Evolutionary conservation across 92 coral and sea anemone species (phyloP), one percentile per base, ranked within the genome.

Genomic region (Actinernus sp.): DNA sequence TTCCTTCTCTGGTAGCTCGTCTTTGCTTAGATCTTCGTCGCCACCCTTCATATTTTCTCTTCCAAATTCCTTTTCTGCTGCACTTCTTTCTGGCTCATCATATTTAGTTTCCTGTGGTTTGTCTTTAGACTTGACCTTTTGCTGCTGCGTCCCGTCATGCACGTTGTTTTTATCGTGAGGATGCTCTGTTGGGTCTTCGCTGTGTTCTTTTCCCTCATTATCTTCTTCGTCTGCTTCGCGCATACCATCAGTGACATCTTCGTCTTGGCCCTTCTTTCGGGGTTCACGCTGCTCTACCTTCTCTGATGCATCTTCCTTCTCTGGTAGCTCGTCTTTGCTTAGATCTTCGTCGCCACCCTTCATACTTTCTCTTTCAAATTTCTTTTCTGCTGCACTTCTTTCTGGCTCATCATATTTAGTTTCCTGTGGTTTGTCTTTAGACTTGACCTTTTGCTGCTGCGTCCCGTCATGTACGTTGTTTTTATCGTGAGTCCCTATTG

Each of bases 21-120:
- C 82, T 34, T 34, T 33, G 1, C 30, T 29, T 19, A 43, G 21
- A 26, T 40, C 39, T 23, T 30, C 37, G 20, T 37, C 21, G 0
- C 30, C 58, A 34, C 2, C 22, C 4, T 11, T 55, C 10, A 37
- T 36, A 3, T 17, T 11, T 52, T 37, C 20, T 24, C 31, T 50
- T 50, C 20, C n/a, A 34, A 46, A 78, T 45, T 14, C 55, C 50
- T 4, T 76, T 67, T 38, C 34, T 26, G 14, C 58, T 70, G 31
- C 20, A 22, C 7, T 51, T 50, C 25, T 38, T 49, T 16, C 31
- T 39, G 10, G 21, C 16, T 11, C 12, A 61, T 21, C 23, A 20
- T 39, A 7, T 38, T 16, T 17, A 21, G n/a, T 13, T 13, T 11
- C 49, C 31, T 22, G 16, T 5, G 31, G 3, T 30, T 55, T 49